These are phyloP conservation scores for Nymphalis urticae DNA, from an alignment of 2,888 invertebrate species.

Conservation along the genomic window DNA sequence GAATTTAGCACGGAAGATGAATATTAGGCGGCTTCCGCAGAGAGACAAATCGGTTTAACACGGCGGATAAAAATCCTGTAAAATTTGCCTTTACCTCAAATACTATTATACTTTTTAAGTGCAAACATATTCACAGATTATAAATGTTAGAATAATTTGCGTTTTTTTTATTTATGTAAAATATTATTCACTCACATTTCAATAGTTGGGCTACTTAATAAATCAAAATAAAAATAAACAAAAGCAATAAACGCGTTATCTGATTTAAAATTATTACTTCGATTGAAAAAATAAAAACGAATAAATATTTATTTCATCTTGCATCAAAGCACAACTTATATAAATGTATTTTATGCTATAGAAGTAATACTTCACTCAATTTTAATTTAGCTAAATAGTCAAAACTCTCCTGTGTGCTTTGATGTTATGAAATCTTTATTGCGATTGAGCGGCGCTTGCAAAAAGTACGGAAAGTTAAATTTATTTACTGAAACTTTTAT, in stretches of 20 bases:
- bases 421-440: not conserved
- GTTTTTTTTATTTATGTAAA: no score
- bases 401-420: not conserved
- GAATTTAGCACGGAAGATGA: constrained; percentile 53
- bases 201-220: no score
- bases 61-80: constrained; percentile 44
- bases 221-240: no score
- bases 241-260: no score
- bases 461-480: constrained; percentile 1
- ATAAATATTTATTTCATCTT: no score
- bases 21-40: constrained; percentile 54
- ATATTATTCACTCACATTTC: no score
- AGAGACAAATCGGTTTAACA: constrained; percentile 57
- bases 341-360: no score
- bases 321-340: no score
- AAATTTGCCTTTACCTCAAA: constrained; percentile 37
- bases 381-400: not conserved
- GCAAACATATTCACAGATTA: constrained; percentile 5
- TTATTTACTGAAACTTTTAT: constrained; percentile 9
- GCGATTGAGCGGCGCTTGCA: not conserved
- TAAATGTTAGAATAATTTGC: constrained; percentile 1
- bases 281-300: no score
- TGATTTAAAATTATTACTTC: no score
- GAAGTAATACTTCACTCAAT: no score
- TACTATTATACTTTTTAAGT: constrained; percentile 20